phyloP scores from a whole-genome alignment of 2,797 vertebrate genomes.

The Pelodytes ibericus region DNA sequence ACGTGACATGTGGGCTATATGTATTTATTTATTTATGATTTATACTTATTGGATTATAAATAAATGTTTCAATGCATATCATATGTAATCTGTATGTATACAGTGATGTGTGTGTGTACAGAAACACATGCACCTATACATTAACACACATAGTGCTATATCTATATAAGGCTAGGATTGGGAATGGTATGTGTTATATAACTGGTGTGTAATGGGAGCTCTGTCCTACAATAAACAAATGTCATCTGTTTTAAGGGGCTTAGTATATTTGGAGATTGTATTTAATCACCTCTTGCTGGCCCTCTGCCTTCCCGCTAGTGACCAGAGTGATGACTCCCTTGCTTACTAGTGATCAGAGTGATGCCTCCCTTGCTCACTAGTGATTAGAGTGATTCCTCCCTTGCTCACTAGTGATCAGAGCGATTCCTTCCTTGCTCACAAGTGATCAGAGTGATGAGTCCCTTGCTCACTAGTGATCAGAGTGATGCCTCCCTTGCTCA shows the following conservation, averaged over 20 bases:
- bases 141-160: not conserved
- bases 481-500: no score
- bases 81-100: not conserved
- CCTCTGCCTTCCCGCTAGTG: not conserved
- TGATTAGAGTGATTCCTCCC: no score
- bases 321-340: no score
- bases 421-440: no score
- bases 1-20: not conserved
- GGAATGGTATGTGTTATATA: conserved; percentile 3
- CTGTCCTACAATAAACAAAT: not conserved
- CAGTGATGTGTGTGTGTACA: not conserved
- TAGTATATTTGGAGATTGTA: not conserved
- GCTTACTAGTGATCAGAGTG: no score
- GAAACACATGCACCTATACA: not conserved
- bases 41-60: not conserved
- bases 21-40: not conserved
- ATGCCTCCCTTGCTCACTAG: no score
- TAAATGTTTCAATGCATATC: not conserved
- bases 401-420: no score
- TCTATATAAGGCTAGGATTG: not conserved
- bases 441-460: no score
- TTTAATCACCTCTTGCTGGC: not conserved
- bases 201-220: not conserved
- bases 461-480: no score
- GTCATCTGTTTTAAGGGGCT: not conserved